Evolutionary conservation across 2,888 invertebrate genomes (phyloP).

Genomic region (Lissonota sp.): DNA sequence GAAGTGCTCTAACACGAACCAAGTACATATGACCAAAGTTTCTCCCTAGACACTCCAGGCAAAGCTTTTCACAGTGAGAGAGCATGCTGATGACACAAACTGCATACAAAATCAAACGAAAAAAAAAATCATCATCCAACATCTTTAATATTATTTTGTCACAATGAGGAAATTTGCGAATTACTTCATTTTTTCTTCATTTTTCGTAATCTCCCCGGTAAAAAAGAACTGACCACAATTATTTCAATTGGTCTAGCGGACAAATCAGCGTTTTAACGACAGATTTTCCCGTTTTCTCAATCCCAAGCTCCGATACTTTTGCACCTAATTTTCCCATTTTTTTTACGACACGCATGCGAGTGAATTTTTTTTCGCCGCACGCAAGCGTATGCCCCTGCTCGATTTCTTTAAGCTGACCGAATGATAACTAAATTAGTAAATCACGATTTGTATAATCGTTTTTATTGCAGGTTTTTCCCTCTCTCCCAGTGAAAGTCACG

Average conservation of each 20-base stretch:
- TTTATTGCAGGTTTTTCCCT: slow-evolving; percentile 76
- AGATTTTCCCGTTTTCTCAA: no score
- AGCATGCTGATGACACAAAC: slow-evolving; percentile 46
- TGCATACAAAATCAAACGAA: slow-evolving; percentile 9
- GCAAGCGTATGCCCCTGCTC: slow-evolving; percentile 24
- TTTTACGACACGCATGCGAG: slow-evolving; percentile 47
- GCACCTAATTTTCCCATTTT: neutral
- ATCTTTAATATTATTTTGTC: slow-evolving; percentile 30
- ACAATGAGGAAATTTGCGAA: neutral
- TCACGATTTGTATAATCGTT: slow-evolving; percentile 68
- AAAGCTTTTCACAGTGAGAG: slow-evolving; percentile 59
- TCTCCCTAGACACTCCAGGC: slow-evolving; percentile 62
- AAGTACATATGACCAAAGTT: slow-evolving; percentile 90
- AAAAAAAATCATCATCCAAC: slow-evolving; percentile 5
- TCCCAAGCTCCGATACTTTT: no score
- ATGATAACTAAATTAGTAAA: neutral
- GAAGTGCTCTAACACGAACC: slow-evolving; percentile 95
- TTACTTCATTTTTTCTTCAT: neutral
- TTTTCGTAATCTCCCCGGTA: no score
- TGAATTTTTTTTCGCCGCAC: slow-evolving; percentile 46
- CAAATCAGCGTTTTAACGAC: no score
- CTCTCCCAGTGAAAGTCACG: slow-evolving; percentile 67
- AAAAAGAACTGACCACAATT: no score
- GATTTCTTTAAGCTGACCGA: slow-evolving; percentile 15
- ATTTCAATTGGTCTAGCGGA: no score